Evolutionary conservation across 2,888 invertebrate species (phyloP).

Genomic region (Caenorhabditis japonica): DNA sequence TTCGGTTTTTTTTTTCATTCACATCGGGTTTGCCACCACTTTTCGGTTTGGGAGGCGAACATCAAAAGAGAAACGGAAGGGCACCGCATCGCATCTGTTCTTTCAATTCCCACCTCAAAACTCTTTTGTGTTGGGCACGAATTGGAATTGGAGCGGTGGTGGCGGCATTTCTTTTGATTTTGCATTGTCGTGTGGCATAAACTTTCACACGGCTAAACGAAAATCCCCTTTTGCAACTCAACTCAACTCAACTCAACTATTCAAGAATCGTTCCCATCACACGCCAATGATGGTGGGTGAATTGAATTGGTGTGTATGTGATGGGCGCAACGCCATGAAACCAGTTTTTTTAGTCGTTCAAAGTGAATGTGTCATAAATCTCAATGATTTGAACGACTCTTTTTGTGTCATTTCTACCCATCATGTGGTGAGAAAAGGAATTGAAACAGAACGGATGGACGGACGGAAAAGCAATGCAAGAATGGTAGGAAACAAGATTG

Average conservation of each 20-base stretch:
- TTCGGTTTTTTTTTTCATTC: neutral
- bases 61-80: conserved; percentile 25
- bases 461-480: neutral
- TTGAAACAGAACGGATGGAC: conserved; percentile 7
- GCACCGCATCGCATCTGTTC: conserved; percentile 32
- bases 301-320: conserved; percentile 6
- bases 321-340: conserved; percentile 19
- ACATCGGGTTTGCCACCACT: conserved; percentile 17
- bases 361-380: conserved; percentile 51
- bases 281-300: conserved; percentile 8
- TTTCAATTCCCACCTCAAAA: conserved; percentile 12
- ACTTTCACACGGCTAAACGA: conserved; percentile 9
- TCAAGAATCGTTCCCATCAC: conserved; percentile 8
- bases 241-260: no score
- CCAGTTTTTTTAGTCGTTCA: conserved; percentile 32
- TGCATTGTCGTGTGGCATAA: neutral
- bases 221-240: no score
- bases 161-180: conserved; percentile 4
- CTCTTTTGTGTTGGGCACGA: conserved; percentile 16
- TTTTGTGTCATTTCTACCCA: conserved; percentile 15
- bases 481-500: neutral
- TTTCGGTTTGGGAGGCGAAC: conserved; percentile 12
- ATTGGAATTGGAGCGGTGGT: no score
- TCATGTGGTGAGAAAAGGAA: conserved; percentile 17
- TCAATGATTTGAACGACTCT: conserved; percentile 49